Percentiles rank a stretch among this genome's conserved stretches.
Conservation (phyloP, 1,140 invertebrate species). For the Drosophila grimshawi region DNA sequence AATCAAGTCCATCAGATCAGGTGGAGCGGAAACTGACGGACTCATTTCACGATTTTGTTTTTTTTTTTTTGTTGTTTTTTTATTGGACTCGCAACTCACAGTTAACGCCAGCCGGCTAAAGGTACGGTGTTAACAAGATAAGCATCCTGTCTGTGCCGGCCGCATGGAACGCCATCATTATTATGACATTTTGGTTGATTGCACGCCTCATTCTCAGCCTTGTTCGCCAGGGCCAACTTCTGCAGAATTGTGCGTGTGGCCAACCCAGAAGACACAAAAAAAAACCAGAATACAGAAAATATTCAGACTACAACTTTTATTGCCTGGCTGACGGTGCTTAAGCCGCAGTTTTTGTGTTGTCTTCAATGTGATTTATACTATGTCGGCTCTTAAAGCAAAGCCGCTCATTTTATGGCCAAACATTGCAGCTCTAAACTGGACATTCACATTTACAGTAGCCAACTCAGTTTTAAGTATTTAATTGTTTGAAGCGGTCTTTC, state of each 20-base stretch:
- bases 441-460: constrained; percentile 52
- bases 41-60: constrained; percentile 9
- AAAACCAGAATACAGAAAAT: constrained; percentile 31
- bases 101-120: constrained; percentile 43
- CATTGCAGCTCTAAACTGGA: constrained; percentile 6
- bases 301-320: constrained; percentile 72
- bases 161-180: constrained; percentile 76
- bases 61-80: constrained; percentile 1
- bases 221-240: constrained; percentile 60
- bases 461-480: constrained; percentile 6
- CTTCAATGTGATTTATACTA: constrained; percentile 65
- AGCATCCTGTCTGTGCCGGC: constrained; percentile 63
- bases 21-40: constrained; percentile 13
- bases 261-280: constrained; percentile 18
- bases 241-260: constrained; percentile 76
- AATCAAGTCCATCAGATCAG: constrained; percentile 53
- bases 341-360: constrained; percentile 10
- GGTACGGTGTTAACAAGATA: constrained; percentile 77
- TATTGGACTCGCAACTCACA: constrained; percentile 17
- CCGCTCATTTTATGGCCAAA: constrained; percentile 62
- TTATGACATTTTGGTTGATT: constrained; percentile 82
- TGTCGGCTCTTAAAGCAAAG: constrained; percentile 54
- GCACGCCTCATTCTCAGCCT: constrained; percentile 50
- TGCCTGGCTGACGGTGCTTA: constrained; percentile 11
- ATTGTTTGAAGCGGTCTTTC: constrained; percentile 83